Percentiles rank a stretch among this genome's conserved stretches.
Evolutionary conservation across 2,797 vertebrate genomes (phyloP).

Genomic region (Sparus aurata): DNA sequence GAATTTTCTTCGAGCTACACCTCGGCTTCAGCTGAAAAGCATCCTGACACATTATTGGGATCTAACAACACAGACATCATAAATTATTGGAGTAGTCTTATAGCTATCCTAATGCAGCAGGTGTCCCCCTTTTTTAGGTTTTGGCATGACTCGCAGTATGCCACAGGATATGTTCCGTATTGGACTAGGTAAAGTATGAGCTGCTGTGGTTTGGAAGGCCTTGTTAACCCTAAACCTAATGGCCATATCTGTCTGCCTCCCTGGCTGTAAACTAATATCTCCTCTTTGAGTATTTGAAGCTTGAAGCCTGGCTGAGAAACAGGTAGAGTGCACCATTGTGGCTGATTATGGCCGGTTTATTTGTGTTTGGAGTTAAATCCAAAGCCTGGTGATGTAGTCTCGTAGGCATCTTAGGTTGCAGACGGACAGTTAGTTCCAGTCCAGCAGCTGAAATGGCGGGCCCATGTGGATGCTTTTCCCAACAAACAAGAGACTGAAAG

Average conservation of each 20-base stretch:
- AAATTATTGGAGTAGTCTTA: neutral
- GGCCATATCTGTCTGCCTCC: slow-evolving; percentile 56
- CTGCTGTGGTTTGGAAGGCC: slow-evolving; percentile 42
- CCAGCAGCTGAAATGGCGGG: slow-evolving; percentile 20
- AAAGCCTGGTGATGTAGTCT: neutral
- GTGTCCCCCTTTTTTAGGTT: slow-evolving; percentile 81
- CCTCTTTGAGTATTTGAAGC: slow-evolving; percentile 27
- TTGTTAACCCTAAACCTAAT: slow-evolving; percentile 56
- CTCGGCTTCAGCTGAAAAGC: neutral
- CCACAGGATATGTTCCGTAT: slow-evolving; percentile 82
- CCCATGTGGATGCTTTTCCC: slow-evolving; percentile 34
- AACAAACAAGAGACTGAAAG: slow-evolving; percentile 24
- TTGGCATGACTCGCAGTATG: slow-evolving; percentile 83
- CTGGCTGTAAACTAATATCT: slow-evolving; percentile 76
- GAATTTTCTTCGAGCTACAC: neutral
- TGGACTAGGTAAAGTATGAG: slow-evolving; percentile 82
- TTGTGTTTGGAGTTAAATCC: slow-evolving; percentile 2
- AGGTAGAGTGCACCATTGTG: neutral
- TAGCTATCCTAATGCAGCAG: slow-evolving; percentile 72
- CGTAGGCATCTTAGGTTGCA: slow-evolving; percentile 11
- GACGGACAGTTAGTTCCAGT: slow-evolving; percentile 27
- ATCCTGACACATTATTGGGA: neutral
- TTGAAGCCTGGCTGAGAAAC: neutral
- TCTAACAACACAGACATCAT: neutral
- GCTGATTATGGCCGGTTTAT: neutral